A percentile compares a stretch with the other conserved stretches of the same genome.
phyloP scores from a whole-genome alignment of 2,888 invertebrate genomes.

The Parascotia fuliginaria region DNA sequence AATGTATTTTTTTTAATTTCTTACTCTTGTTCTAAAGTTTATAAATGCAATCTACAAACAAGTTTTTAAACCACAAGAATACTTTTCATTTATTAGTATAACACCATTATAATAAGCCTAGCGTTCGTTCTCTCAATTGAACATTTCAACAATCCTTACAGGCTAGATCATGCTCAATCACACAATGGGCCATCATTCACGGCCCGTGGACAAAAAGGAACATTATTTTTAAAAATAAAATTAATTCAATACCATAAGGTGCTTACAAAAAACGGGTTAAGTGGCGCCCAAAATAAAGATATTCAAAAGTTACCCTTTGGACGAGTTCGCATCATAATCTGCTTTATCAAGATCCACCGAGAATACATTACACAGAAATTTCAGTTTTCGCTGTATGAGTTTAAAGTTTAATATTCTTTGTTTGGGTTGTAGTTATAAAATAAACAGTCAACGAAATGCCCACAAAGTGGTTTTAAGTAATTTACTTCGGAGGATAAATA shows the following conservation, averaged over 20 bases:
- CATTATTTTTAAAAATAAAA: constrained; percentile 33
- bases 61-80: too few relatives aligned
- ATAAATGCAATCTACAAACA: too few relatives aligned
- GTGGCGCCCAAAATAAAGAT: constrained; percentile 59
- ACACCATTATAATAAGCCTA: background rate
- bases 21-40: too few relatives aligned
- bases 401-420: constrained; percentile 18
- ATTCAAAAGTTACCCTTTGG: constrained; percentile 59
- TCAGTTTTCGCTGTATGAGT: constrained; percentile 25
- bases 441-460: constrained; percentile 43
- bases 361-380: constrained; percentile 9
- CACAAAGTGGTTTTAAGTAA: constrained; percentile 45
- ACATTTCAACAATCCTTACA: constrained; percentile 20
- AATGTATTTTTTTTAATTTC: too few relatives aligned
- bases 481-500: constrained; percentile 50
- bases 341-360: constrained; percentile 52
- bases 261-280: constrained; percentile 51
- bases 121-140: background rate
- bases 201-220: constrained; percentile 32
- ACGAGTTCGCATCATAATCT: constrained; percentile 57
- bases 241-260: constrained; percentile 42
- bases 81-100: too few relatives aligned
- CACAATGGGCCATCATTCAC: constrained; percentile 40
- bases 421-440: constrained; percentile 24
- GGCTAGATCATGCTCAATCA: constrained; percentile 14